Base-by-base conservation (phyloP, 2,797 vertebrate genomes). In the Bufotes viridis region DNA sequence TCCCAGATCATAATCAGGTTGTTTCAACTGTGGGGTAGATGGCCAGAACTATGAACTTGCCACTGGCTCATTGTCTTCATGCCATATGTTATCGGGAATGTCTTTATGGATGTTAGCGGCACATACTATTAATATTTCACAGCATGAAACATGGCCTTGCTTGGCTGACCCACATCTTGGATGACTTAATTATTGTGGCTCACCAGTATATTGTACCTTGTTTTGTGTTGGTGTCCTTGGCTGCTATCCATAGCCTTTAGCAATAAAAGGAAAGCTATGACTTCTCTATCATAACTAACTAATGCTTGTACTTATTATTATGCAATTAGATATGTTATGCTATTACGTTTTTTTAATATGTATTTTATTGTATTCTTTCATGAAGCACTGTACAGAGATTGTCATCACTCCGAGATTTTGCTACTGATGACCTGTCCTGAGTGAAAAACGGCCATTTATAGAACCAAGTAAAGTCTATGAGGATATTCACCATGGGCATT, bases 151-250 rank as follows among this genome's bases (percentile, higher is more conserved):
- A 0, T 20, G n/a, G 2, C 34, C 20, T 53, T 24, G 2, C 22
- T 78, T 55, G 75, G 22, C 49, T 78, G 75, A 53, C 75, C 75
- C 75, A 55, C 75, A 78, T 78, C 75, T 78, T 24, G 22, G n/a
- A 55, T 14, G 75, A 76, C 72, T 53, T 53, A 51, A 78, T 55
- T 55, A 22, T 55, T 78, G 75, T 78, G 75, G 75, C 75, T 78
- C 7, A 26, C 75, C 75, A 24, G 8, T 55, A 74, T 13, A 75
- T 11, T 75, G 42, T 51, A 51, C 49, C 49, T 76, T 78, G 75
- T 67, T 67, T n/a, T 65, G 63, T 42, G 26, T 76, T 76, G 74
- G 74, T 51, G 18, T 53, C 20, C 11, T 76, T 76, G 74, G 49
- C 74, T 76, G 42, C 74, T 53, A n/a, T n/a, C 74, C 74, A 51